Percentiles rank a stretch among this genome's conserved stretches.
These are phyloP conservation scores for Chinchilla lanigera DNA, from an alignment of 2,113 vertebrate species.

Conservation along the genomic window DNA sequence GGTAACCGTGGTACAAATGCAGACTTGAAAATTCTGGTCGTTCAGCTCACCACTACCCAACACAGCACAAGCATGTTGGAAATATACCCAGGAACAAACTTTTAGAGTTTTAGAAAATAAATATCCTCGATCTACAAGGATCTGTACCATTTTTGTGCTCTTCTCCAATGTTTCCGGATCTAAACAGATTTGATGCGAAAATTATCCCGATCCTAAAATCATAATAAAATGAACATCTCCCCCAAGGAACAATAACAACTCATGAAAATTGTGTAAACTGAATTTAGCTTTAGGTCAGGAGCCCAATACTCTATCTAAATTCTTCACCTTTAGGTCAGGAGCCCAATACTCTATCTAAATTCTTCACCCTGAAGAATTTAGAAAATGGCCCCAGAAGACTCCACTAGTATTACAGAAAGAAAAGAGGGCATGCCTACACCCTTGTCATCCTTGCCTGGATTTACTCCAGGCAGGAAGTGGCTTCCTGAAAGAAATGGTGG, in stretches of 20 bases:
- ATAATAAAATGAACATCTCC: background rate
- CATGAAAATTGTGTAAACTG: background rate
- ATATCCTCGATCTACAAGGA: too few relatives aligned
- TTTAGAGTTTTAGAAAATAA: background rate
- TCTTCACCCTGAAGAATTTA: background rate
- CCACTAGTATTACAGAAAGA: background rate
- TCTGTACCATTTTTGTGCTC: background rate
- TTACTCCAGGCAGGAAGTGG: background rate
- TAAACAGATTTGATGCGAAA: constrained; percentile 8
- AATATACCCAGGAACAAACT: background rate
- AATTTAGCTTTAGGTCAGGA: background rate
- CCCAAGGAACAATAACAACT: background rate
- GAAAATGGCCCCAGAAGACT: background rate
- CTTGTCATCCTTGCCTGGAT: background rate
- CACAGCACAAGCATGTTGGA: background rate
- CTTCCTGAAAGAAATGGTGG: background rate
- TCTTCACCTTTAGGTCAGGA: background rate
- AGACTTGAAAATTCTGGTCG: background rate
- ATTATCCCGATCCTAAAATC: background rate
- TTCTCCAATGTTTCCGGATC: background rate
- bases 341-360: background rate
- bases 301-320: background rate
- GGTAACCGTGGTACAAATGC: background rate
- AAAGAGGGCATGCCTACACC: background rate
- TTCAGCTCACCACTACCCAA: background rate